Evolutionary conservation across 2,797 vertebrate genomes (phyloP), one percentile per base, ranked within the genome.

Genomic region (Kryptolebias ocellatus): DNA sequence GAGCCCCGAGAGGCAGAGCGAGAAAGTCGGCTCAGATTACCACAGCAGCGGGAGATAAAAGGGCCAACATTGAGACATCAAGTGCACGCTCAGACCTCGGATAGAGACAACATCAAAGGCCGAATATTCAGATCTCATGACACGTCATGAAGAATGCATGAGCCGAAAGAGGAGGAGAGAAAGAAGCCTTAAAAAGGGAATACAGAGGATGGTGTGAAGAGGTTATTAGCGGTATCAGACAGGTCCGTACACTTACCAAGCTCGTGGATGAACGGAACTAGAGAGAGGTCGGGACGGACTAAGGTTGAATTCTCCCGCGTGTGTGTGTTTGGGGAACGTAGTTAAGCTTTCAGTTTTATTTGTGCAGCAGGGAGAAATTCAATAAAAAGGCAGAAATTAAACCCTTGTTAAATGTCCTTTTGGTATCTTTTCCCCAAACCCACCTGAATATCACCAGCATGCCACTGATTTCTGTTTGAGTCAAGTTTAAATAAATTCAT

Each of bases 51-150:
- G 15, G 69, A 83, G 89, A 89, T 90, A 81, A 88, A 89, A 90
- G 82, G 45, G 57, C 63, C 72, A 81, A 83, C 72, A 89, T 71
- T 82, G 85, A 92, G 84, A 85, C 82, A 86, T 88, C 72, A 70
- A 85, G 85, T 68, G 75, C 74, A 83, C 74, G 65, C 83, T 81
- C 81, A 83, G 85, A 84, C 74, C 82, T 84, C 79, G 44, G 80
- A 86, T 54, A 72, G 53, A 87, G 84, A 87, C 80, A 58, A 87
- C 86, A 90, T 90, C 87, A 92, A 89, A 89, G 86, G 71, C 60
- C 28, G 76, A 88, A 90, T 88, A 89, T 89, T 86, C 80, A 86
- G 77, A 75, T 80, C 84, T 86, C 79, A 76, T 77, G 84, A 81
- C 81, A 82, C 72, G 72, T 73, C 83, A 78, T 81, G 69, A 84